Percentiles rank a stretch among this genome's conserved stretches.
phyloP scores from a whole-genome alignment of 2,797 vertebrate genomes.

The Holocentrus rufus region DNA sequence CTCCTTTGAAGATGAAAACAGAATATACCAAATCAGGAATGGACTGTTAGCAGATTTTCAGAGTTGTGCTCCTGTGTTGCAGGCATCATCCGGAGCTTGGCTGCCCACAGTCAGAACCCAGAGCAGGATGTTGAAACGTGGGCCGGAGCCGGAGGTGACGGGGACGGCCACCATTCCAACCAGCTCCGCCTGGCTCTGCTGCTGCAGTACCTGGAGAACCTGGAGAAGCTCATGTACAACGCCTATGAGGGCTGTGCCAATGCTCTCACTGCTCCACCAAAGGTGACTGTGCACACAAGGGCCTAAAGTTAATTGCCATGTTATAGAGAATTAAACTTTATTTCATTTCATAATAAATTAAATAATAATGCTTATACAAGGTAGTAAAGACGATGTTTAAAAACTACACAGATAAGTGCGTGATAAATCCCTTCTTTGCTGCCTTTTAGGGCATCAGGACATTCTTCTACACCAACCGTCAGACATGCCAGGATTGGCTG shows the following conservation, averaged over 20 bases:
- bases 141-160: conserved; percentile 89
- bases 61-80: conserved; percentile 5
- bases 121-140: conserved; percentile 95
- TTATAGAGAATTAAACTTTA: too few species aligned
- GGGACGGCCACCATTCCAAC: conserved; percentile 94
- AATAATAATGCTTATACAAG: too few species aligned
- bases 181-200: conserved; percentile 95
- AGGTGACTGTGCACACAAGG: conserved; percentile 80
- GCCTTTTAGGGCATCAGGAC: conserved; percentile 87
- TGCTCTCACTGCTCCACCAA: conserved; percentile 94
- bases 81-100: conserved; percentile 97
- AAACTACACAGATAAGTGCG: not conserved
- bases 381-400: too few species aligned
- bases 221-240: conserved; percentile 99
- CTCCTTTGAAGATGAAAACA: too few species aligned
- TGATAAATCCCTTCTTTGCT: not conserved
- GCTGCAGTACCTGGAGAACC: conserved; percentile 95
- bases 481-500: conserved; percentile 98
- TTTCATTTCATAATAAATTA: too few species aligned
- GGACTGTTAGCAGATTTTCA: too few species aligned
- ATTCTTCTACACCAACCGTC: conserved; percentile 97
- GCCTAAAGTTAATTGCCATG: too few species aligned
- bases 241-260: conserved; percentile 98
- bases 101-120: conserved; percentile 93
- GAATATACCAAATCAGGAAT: too few species aligned